Evolutionary conservation across 2,797 vertebrate species (phyloP), one percentile per base, ranked within the genome.

Genomic region (Sciurus vulgaris): DNA sequence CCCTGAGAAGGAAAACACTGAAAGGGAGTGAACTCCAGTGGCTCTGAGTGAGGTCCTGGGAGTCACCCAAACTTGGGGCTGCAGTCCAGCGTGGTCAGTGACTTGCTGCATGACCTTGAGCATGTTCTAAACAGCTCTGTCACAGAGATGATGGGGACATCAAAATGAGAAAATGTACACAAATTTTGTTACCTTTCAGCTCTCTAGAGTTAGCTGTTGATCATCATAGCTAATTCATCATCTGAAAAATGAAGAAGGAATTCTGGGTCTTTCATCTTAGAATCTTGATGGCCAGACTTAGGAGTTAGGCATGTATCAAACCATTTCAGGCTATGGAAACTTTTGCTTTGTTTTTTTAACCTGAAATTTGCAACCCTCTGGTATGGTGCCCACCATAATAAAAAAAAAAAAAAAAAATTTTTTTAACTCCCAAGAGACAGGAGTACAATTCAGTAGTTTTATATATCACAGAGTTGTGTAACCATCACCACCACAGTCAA

Each of bases 281-380:
- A 88, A 79, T 61, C 54, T 54, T 67, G 82, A 77, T 65, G 33
- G 70, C 7, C 44, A 89, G 69, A 78, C 28, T 73, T 15, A n/a
- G 65, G 65, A 67, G 13, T n/a, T 28, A 89, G 44, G 84, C 73
- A 79, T 59, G 61, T 65, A 93, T 76, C 67, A 96, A 91, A 91
- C 69, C 77, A 97, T 93, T 82, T 91, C 84, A 67, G 78, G 61
- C 67, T 33, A 85, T 17, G 77, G 86, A 94, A 95, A 95, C 9
- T 93, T 97, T 72, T 94, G 54, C 67, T 91, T 91, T 94, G 33
- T 89, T 96, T 97, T 95, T 78, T 90, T 79, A 96, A 84, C 61
- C 59, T 93, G 86, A 7, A 96, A 92, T 44, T 84, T 74, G 44
- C 69, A 94, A n/a, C 54, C 65, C 59, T 76, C 54, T 92, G 35